A percentile compares a stretch with the other conserved stretches of the same genome.
Conservation (phyloP, 2,888 invertebrate genomes). For the Hydropsyche betteni region DNA sequence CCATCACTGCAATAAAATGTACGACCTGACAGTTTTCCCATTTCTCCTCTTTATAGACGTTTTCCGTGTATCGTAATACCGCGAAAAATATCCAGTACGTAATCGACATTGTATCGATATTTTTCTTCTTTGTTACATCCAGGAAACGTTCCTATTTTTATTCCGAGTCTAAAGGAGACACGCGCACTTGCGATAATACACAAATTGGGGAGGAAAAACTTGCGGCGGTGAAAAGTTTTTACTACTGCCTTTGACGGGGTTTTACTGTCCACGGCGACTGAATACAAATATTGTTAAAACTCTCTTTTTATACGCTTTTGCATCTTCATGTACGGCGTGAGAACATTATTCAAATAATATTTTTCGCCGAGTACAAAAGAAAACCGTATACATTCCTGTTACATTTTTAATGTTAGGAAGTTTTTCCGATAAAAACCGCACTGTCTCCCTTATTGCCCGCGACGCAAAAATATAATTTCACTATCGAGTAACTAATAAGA, state of each 20-base stretch:
- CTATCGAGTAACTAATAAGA: slow-evolving; percentile 10
- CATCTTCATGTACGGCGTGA: neutral
- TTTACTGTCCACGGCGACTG: too few relatives aligned
- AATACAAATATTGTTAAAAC: too few relatives aligned
- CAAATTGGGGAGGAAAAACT: too few relatives aligned
- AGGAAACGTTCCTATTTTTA: too few relatives aligned
- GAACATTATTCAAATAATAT: slow-evolving; percentile 1
- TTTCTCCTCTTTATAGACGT: slow-evolving; percentile 5
- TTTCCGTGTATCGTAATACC: slow-evolving; percentile 12
- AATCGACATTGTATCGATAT: too few relatives aligned
- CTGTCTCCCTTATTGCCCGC: neutral
- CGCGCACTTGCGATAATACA: too few relatives aligned
- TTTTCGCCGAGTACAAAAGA: neutral
- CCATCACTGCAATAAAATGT: neutral
- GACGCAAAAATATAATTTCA: slow-evolving; percentile 5
- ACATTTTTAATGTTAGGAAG: neutral
- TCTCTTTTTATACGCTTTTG: too few relatives aligned
- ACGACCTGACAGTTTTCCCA: neutral
- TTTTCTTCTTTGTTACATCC: too few relatives aligned
- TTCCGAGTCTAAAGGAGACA: too few relatives aligned
- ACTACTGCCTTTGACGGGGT: too few relatives aligned
- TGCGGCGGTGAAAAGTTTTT: too few relatives aligned
- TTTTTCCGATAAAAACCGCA: slow-evolving; percentile 7
- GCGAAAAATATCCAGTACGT: neutral
- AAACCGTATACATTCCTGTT: too few relatives aligned